Evolutionary conservation across 1,140 invertebrate species (phyloP), one percentile per base, ranked within the genome.

Genomic region (Platorchestia sp.): DNA sequence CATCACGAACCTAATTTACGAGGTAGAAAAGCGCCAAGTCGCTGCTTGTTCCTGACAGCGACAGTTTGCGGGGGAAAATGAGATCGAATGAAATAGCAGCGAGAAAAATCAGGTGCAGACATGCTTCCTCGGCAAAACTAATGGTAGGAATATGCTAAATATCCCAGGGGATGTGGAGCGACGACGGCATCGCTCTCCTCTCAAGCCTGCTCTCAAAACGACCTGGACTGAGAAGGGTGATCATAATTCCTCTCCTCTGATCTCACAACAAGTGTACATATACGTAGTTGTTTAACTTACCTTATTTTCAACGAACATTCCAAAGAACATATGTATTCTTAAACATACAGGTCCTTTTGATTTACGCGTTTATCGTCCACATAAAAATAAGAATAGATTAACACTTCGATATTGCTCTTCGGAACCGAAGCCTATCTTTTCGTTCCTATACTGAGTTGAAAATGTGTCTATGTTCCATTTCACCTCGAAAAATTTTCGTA

Each of bases 31-130:
- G 41, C 87, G 87, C 10, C 87, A 44, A 90, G 87, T 45, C 5
- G 43, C 43, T 45, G 91, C 45, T 45, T 47, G 91, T 43, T 90
- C 44, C 87, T 47, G 91, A 93, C 91, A 93, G 91, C 91, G 91
- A 93, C 91, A 93, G 43, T 93, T 93, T 93, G 91, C 44, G 43
- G 91, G 87, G 43, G 91, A 45, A 93, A 93, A 93, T 93, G 43
- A 93, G 45, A 93, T 10, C 91, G 91, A 93, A 93, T 93, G 91
- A 93, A 93, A 93, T 93, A 93, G 91, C 43, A 93, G 91, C 41
- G 91, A 93, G 45, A 93, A 93, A 93, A 93, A 93, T 93, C 91
- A 93, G 91, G 91, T 93, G 91, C 91, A 93, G 91, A 93, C 91
- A 93, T 47, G 91, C 91, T 47, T 19, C 91, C 45, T 40, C 91